phyloP scores from a whole-genome alignment of 2,797 vertebrate species.

The Philypnodon macrostomus region DNA sequence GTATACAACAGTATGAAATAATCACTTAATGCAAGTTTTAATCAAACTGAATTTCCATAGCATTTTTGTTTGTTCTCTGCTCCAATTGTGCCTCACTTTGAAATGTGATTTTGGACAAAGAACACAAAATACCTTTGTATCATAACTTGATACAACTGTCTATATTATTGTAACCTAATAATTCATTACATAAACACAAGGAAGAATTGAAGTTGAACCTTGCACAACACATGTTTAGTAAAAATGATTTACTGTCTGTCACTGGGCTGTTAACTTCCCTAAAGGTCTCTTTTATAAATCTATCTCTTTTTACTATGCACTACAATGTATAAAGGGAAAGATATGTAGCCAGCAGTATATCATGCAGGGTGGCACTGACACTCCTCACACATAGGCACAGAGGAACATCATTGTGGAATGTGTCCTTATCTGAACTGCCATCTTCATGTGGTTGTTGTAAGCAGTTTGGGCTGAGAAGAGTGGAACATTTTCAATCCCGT shows the following conservation, averaged over 20 bases:
- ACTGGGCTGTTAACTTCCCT: not conserved
- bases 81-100: too few species aligned
- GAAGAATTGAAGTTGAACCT: not conserved
- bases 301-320: not conserved
- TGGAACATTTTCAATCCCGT: conserved; percentile 10
- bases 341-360: not conserved
- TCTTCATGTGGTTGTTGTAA: not conserved
- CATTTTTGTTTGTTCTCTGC: too few species aligned
- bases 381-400: not conserved
- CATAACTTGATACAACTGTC: too few species aligned
- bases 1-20: too few species aligned
- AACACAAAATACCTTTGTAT: too few species aligned
- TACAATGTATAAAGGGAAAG: not conserved
- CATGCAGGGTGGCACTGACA: not conserved
- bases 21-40: too few species aligned
- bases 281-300: conserved; percentile 1
- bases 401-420: not conserved
- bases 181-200: not conserved
- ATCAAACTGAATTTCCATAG: too few species aligned
- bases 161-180: too few species aligned
- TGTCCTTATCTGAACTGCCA: conserved; percentile 6
- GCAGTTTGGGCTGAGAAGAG: not conserved
- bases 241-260: not conserved
- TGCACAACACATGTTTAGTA: not conserved
- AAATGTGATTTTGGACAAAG: too few species aligned